Base-by-base conservation (phyloP, 1,140 invertebrate genomes). In the Bilobella aurantiaca region DNA sequence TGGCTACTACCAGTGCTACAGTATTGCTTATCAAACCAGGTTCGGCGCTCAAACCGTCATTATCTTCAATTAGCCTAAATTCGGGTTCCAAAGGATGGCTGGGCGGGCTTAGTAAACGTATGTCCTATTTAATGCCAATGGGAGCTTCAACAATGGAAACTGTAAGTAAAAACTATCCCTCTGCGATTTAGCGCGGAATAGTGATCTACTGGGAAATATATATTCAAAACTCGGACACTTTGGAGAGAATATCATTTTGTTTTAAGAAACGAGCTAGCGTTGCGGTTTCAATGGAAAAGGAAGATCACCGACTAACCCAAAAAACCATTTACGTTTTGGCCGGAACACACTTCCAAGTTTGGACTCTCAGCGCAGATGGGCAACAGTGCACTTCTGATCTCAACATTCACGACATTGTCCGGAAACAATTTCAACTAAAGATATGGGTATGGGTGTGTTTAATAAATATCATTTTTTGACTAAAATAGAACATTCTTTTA, bases 1-100 rank as follows among this genome's bases (percentile, higher is more conserved):
- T 96, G 29, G 89, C 90, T 1, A 96, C 93, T 16, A 95, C 93
- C 0, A 95, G 92, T 0, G 92, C 90, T 72, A 92, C 90, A 5
- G 80, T 95, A 14, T 84, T 93, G 1, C 78, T 91, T 3, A 80
- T 96, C n/a, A 84, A 84, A 64, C 81, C 85, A 1, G 69, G 74
- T 1, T 63, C 74, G 29, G 79, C 81, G 68, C 84, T 85, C 8
- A 84, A 86, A 56, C 84, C 87, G 62, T 82, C 78, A 21, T 80
- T 94, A 28, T 78, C 76, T 0, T 90, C 86, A 74, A 82, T 85
- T 37, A 83, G 85, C 3, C 79, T 96, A 46, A 83, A 86, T 61
- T 82, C 86, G 3, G 59, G 12, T 2, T 86, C 89, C 16, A 86
- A 89, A 66, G 89, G 92, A 18, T 91, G 93, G 83, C 80, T 96